Conservation (phyloP, 2,113 vertebrate genomes). For the Burhinus bistriatus region DNA sequence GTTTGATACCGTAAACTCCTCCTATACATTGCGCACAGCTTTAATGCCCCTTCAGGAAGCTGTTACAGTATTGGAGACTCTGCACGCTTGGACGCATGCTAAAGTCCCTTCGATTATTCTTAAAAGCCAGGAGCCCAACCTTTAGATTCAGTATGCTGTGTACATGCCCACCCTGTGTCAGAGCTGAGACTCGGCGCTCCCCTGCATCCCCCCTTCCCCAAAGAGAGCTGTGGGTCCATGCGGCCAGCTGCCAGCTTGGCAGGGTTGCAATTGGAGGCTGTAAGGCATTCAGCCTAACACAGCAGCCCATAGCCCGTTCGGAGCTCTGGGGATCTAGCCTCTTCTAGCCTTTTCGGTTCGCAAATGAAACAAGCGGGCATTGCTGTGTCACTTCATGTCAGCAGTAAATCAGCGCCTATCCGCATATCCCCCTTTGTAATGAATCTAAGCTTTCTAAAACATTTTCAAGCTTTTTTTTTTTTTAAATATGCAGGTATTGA, state of each 20-base stretch:
- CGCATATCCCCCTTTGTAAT: not conserved
- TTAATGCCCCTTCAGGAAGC: not conserved
- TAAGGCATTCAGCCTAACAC: not conserved
- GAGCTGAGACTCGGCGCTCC: not conserved
- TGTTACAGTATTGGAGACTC: not conserved
- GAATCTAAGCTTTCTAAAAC: not conserved
- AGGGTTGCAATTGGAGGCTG: not conserved
- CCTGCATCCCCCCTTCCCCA: not conserved
- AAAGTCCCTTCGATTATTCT: not conserved
- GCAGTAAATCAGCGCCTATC: not conserved
- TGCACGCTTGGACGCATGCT: not conserved
- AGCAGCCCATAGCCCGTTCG: not conserved
- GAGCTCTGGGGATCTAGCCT: not conserved
- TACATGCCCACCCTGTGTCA: fast-evolving
- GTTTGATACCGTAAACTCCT: not conserved
- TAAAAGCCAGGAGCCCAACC: not conserved
- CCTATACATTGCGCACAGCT: fast-evolving
- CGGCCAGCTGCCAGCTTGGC: not conserved
- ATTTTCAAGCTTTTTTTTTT: not conserved
- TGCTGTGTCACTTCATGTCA: not conserved
- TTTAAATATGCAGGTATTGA: not conserved
- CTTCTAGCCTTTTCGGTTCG: not conserved
- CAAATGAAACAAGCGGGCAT: not conserved
- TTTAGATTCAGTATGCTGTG: not conserved
- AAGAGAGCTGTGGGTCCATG: not conserved